phyloP scores from a whole-genome alignment of 2,888 invertebrate genomes.

The Asteroscopus sphinx region DNA sequence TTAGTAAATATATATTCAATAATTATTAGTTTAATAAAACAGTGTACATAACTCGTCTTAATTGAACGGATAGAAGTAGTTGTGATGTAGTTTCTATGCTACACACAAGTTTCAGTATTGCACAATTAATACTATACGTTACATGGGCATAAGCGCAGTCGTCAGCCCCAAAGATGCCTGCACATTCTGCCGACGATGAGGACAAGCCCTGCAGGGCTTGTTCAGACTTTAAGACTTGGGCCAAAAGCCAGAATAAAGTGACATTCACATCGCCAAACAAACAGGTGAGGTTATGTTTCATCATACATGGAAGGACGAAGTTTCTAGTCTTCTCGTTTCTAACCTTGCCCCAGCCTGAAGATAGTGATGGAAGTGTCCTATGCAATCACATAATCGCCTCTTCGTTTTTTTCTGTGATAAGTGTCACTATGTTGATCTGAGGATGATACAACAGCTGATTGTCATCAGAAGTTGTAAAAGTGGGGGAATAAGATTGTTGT shows the following conservation, averaged over 20 bases:
- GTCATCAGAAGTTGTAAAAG: not conserved
- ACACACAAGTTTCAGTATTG: constrained; percentile 55
- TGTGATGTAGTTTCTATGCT: constrained; percentile 46
- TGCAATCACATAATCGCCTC: not conserved
- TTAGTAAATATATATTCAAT: constrained; percentile 18
- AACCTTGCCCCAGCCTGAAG: not conserved
- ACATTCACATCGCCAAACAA: constrained; percentile 66
- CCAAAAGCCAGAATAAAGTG: constrained; percentile 89
- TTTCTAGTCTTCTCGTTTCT: constrained; percentile 38
- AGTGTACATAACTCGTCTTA: constrained; percentile 6
- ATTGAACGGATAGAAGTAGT: constrained; percentile 13
- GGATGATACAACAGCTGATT: constrained; percentile 49
- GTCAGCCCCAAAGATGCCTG: constrained; percentile 70
- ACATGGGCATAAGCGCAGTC: constrained; percentile 55
- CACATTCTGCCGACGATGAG: constrained; percentile 78
- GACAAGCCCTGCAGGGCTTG: constrained; percentile 92
- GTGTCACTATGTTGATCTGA: not conserved
- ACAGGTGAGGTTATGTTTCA: constrained; percentile 73
- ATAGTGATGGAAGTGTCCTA: not conserved
- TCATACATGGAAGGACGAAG: constrained; percentile 42
- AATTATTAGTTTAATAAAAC: constrained; percentile 17
- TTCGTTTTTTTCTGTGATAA: not conserved
- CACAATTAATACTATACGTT: constrained; percentile 65
- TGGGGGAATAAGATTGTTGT: not conserved
- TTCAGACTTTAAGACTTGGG: constrained; percentile 93